These are phyloP conservation scores for Acrobasis consociella DNA, from an alignment of 2,888 invertebrate species.

Conservation along the genomic window DNA sequence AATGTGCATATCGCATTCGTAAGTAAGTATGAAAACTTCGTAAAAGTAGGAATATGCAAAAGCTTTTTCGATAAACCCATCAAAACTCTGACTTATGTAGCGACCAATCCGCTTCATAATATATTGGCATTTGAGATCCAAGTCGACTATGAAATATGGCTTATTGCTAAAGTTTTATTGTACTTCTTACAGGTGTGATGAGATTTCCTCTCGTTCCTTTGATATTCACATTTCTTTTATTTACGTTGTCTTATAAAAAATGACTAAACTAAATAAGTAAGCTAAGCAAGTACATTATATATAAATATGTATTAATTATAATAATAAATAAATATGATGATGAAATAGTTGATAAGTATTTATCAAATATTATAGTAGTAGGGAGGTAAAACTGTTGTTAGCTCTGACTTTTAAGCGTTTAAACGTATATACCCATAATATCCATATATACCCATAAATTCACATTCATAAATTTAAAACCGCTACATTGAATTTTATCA, in stretches of 20 bases:
- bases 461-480: too few relatives aligned
- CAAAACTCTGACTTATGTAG: slow-evolving; percentile 70
- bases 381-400: too few relatives aligned
- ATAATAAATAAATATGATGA: too few relatives aligned
- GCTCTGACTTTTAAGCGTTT: too few relatives aligned
- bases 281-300: too few relatives aligned
- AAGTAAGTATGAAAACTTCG: neutral
- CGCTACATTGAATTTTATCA: too few relatives aligned
- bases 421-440: too few relatives aligned
- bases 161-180: slow-evolving; percentile 82
- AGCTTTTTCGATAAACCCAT: slow-evolving; percentile 65
- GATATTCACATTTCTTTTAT: neutral
- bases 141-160: slow-evolving; percentile 77
- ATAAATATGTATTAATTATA: too few relatives aligned
- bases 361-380: too few relatives aligned
- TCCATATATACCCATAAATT: too few relatives aligned
- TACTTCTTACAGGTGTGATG: slow-evolving; percentile 73
- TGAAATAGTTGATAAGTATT: too few relatives aligned
- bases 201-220: slow-evolving; percentile 38
- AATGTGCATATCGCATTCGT: neutral
- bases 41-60: slow-evolving; percentile 67
- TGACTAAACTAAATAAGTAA: too few relatives aligned
- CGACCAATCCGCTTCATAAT: slow-evolving; percentile 69
- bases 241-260: neutral
- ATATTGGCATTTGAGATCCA: slow-evolving; percentile 78